A percentile compares a stretch with the other conserved stretches of the same genome.
Evolutionary conservation across 2,113 vertebrate species (phyloP).

Genomic region (Thryonomys swinderianus): DNA sequence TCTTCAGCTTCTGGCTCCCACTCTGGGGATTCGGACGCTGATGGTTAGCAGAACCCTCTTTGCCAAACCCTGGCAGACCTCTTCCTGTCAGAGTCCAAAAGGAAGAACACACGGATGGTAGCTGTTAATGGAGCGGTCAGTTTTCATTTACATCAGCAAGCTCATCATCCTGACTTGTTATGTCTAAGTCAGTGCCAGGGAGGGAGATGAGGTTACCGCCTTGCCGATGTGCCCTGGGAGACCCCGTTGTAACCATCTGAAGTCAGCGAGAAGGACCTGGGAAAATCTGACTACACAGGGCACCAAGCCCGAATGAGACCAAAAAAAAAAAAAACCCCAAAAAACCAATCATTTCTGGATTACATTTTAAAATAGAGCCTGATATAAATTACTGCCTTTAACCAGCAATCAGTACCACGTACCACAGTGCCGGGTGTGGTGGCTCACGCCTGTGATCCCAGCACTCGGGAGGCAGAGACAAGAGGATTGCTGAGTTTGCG

Average conservation of each 20-base stretch:
- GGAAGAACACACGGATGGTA: neutral
- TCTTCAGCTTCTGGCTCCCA: neutral
- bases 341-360: neutral
- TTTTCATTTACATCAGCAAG: slow-evolving; percentile 61
- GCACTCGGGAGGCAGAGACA: no score
- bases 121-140: neutral
- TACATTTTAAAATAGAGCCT: neutral
- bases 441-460: no score
- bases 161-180: neutral
- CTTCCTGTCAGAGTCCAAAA: neutral
- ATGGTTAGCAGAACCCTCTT: neutral
- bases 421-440: no score
- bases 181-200: neutral
- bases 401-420: no score
- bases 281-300: neutral
- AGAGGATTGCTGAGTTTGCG: no score
- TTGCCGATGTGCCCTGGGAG: neutral
- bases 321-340: no score
- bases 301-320: neutral
- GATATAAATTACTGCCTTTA: neutral
- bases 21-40: neutral
- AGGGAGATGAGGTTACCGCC: neutral
- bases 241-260: neutral
- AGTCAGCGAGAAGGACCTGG: neutral
- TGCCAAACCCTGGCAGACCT: neutral